Percentiles rank a stretch among this genome's conserved stretches.
These are phyloP conservation scores for Branchipolynoe longqiensis DNA, from an alignment of 2,888 invertebrate genomes.

Conservation along the genomic window DNA sequence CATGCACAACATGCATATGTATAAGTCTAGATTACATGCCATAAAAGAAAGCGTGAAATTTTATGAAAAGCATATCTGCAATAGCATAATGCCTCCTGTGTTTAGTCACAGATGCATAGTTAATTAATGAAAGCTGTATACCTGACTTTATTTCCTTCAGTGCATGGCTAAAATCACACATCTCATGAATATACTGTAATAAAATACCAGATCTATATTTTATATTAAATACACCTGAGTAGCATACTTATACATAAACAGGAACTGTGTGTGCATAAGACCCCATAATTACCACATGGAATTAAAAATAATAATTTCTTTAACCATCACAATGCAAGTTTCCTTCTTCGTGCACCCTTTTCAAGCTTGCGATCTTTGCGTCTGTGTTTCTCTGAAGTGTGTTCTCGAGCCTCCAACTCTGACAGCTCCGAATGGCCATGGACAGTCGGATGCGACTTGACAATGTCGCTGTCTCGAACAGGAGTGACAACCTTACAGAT, in stretches of 20 bases:
- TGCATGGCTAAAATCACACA: too few relatives aligned
- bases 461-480: not conserved
- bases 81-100: too few relatives aligned
- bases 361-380: not conserved
- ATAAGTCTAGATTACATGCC: too few relatives aligned
- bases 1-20: too few relatives aligned
- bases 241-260: not conserved
- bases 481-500: conserved; percentile 5
- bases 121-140: too few relatives aligned
- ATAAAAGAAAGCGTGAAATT: too few relatives aligned
- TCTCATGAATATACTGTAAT: too few relatives aligned
- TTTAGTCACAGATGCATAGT: too few relatives aligned
- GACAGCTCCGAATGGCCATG: not conserved
- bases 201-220: not conserved
- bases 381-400: not conserved
- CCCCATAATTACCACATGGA: not conserved
- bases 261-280: not conserved
- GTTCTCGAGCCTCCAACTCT: not conserved
- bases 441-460: not conserved
- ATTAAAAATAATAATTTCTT: not conserved
- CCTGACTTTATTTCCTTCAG: too few relatives aligned
- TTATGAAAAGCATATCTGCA: too few relatives aligned
- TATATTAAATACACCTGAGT: not conserved
- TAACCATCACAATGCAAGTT: not conserved
- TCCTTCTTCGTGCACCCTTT: not conserved